Conservation (phyloP, 2,888 invertebrate species). For the Toxonevra muliebris region DNA sequence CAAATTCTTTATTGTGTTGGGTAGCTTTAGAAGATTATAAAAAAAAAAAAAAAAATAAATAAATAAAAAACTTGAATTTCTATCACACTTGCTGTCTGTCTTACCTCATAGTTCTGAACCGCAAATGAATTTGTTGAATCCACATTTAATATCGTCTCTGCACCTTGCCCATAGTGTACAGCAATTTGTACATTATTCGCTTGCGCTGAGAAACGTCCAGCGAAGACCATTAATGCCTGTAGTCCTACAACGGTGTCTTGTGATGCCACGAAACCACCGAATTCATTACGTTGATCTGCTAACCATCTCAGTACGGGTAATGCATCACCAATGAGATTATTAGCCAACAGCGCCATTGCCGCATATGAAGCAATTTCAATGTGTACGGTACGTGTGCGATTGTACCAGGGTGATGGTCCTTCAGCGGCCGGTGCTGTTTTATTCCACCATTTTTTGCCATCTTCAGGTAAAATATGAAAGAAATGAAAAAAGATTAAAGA, state of each 20-base stretch:
- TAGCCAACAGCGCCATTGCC: slow-evolving; percentile 75
- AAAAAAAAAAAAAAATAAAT: neutral
- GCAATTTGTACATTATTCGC: slow-evolving; percentile 68
- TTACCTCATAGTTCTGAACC: slow-evolving; percentile 80
- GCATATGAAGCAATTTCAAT: slow-evolving; percentile 92
- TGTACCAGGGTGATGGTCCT: slow-evolving; percentile 73
- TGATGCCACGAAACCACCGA: slow-evolving; percentile 80
- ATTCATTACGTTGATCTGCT: slow-evolving; percentile 71
- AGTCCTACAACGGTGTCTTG: slow-evolving; percentile 82
- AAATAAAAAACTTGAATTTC: neutral
- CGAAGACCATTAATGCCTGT: slow-evolving; percentile 70
- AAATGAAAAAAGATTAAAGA: too few relatives aligned
- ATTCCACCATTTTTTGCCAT: slow-evolving; percentile 84
- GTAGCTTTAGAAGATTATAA: slow-evolving; percentile 47
- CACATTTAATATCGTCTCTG: slow-evolving; percentile 70
- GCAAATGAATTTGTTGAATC: slow-evolving; percentile 83
- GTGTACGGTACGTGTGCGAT: slow-evolving; percentile 73
- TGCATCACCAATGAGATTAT: slow-evolving; percentile 60
- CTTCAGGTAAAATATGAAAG: slow-evolving; percentile 43
- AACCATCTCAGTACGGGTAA: slow-evolving; percentile 78
- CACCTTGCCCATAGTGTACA: slow-evolving; percentile 67
- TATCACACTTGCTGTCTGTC: too few relatives aligned
- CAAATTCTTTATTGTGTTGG: slow-evolving; percentile 69
- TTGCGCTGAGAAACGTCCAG: slow-evolving; percentile 68
- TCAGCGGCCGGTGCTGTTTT: slow-evolving; percentile 69